A percentile compares a stretch with the other conserved stretches of the same genome.
phyloP scores from a whole-genome alignment of 2,888 invertebrate genomes.

The Nomada fabriciana region DNA sequence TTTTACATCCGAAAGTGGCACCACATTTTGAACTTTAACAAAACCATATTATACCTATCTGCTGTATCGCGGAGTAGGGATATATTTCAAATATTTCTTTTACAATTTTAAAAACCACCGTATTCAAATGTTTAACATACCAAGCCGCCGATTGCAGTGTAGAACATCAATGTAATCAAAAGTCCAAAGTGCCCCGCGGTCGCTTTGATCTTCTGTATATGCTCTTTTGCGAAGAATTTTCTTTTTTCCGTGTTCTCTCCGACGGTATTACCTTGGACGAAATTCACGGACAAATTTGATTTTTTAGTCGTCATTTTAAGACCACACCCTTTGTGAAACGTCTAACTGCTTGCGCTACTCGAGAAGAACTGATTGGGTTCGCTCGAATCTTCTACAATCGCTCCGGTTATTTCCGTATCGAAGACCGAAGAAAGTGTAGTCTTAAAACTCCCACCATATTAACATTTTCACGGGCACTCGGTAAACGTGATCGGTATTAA shows the following conservation, averaged over 20 bases:
- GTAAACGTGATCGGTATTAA: neutral
- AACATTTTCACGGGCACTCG: slow-evolving; percentile 6
- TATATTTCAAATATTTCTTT: neutral
- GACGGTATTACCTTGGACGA: slow-evolving; percentile 6
- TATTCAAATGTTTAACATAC: slow-evolving; percentile 85
- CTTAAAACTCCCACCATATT: slow-evolving; percentile 20
- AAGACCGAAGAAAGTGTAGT: slow-evolving; percentile 21
- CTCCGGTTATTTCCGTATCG: slow-evolving; percentile 59
- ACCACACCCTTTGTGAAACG: slow-evolving; percentile 11
- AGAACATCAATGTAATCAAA: slow-evolving; percentile 90
- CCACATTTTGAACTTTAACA: neutral
- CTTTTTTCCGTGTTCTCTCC: slow-evolving; percentile 7
- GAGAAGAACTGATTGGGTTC: slow-evolving; percentile 54
- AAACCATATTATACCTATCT: neutral
- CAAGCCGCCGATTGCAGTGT: slow-evolving; percentile 92
- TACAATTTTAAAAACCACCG: neutral
- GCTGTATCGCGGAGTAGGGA: neutral
- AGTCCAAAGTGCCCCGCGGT: slow-evolving; percentile 91
- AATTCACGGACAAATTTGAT: slow-evolving; percentile 20
- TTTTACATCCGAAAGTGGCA: too few relatives aligned
- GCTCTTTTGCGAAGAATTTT: slow-evolving; percentile 27
- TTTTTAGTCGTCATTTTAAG: slow-evolving; percentile 54
- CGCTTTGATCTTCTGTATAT: slow-evolving; percentile 86
- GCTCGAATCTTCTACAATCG: slow-evolving; percentile 43
- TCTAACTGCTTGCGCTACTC: slow-evolving; percentile 41